Conservation (phyloP, 2,888 invertebrate genomes). For the Neoitamus cyanurus region DNA sequence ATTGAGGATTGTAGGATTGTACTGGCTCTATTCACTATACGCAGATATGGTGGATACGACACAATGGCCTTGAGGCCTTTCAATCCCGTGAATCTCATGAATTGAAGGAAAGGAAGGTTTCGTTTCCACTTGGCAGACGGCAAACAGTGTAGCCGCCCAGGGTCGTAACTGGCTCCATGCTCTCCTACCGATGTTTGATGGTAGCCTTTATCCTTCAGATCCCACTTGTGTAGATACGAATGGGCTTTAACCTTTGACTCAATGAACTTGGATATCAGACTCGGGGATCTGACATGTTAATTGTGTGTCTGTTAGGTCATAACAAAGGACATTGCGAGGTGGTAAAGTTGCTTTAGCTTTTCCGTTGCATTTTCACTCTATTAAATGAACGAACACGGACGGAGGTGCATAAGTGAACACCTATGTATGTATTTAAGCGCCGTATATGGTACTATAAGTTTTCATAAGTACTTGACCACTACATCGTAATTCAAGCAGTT, state of each 20-base stretch:
- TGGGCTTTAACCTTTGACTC: conserved; percentile 8
- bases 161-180: not conserved
- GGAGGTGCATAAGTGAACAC: not conserved
- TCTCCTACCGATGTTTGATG: conserved; percentile 5
- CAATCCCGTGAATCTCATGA: conserved; percentile 5
- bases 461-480: too few relatives aligned
- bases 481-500: too few relatives aligned
- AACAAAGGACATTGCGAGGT: not conserved
- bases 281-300: conserved; percentile 14
- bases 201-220: not conserved
- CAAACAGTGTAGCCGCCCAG: not conserved
- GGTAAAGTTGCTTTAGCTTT: not conserved
- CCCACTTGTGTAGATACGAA: conserved; percentile 14
- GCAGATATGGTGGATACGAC: not conserved
- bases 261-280: conserved; percentile 12
- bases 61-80: conserved; percentile 6
- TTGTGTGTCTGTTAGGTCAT: conserved; percentile 11
- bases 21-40: not conserved
- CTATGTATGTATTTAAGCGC: too few relatives aligned
- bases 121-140: not conserved
- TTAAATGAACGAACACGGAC: not conserved
- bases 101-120: not conserved
- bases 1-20: conserved; percentile 15
- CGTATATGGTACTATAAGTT: too few relatives aligned
- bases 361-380: not conserved